Conservation (phyloP, 1,140 invertebrate species). For the Ceratina australensis region DNA sequence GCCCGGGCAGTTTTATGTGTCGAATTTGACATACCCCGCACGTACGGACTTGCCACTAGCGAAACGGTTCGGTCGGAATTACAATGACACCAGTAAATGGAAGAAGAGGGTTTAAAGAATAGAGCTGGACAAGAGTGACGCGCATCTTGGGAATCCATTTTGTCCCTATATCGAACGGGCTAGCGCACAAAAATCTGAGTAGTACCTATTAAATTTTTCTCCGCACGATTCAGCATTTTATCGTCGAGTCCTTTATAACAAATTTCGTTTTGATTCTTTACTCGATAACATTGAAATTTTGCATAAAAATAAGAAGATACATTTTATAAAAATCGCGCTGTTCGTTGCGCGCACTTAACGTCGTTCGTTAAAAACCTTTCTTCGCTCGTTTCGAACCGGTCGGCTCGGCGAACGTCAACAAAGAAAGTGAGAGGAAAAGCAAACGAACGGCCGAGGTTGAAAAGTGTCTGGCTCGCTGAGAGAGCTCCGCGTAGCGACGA, state of each 20-base stretch:
- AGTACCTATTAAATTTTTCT: constrained; percentile 16
- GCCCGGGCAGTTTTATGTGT: constrained; percentile 76
- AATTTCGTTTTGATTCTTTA: too few species aligned
- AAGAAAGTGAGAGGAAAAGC: constrained; percentile 1
- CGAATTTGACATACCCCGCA: constrained; percentile 78
- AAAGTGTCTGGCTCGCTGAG: neutral
- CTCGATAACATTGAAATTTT: too few species aligned
- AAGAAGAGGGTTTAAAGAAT: constrained; percentile 56
- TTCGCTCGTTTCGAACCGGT: neutral
- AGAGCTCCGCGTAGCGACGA: neutral
- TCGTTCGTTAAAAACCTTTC: constrained; percentile 3
- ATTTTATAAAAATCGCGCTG: too few species aligned
- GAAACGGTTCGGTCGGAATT: constrained; percentile 78
- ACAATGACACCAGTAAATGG: constrained; percentile 75
- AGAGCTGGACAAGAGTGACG: constrained; percentile 63
- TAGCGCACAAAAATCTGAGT: neutral
- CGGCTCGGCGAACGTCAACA: constrained; percentile 14
- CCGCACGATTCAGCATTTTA: too few species aligned
- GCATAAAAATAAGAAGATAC: too few species aligned
- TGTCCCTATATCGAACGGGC: neutral
- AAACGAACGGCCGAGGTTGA: constrained; percentile 4
- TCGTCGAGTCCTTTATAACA: too few species aligned
- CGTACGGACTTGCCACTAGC: constrained; percentile 78
- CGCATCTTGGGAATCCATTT: constrained; percentile 56
- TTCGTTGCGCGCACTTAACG: too few species aligned